Percentiles rank a stretch among this genome's conserved stretches.
These are phyloP conservation scores for Callyntrura sp. DNA, from an alignment of 2,888 invertebrate genomes.

Conservation along the genomic window DNA sequence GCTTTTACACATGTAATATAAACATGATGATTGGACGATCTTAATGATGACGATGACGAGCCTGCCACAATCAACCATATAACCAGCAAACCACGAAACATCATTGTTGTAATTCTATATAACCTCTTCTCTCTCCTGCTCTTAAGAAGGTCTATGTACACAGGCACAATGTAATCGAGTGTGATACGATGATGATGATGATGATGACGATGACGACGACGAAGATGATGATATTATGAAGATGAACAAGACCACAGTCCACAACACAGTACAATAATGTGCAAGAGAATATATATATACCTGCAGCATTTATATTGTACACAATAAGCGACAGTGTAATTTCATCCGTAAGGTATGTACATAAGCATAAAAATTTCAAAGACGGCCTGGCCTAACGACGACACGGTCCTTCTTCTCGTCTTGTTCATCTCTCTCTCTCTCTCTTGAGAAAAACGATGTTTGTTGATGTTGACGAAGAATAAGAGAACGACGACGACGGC, in stretches of 20 bases:
- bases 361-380: neutral
- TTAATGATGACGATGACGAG: neutral
- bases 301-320: neutral
- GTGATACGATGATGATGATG: conserved; percentile 1
- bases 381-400: neutral
- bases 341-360: neutral
- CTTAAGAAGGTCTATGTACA: neutral
- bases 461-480: conserved; percentile 26
- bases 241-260: neutral
- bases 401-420: conserved; percentile 16
- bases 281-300: neutral
- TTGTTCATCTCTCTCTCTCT: neutral
- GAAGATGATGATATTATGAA: conserved; percentile 18
- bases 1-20: conserved; percentile 30
- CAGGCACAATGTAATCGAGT: conserved; percentile 22
- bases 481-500: neutral
- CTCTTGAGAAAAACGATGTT: conserved; percentile 4
- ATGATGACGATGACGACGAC: neutral
- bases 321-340: neutral
- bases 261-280: neutral
- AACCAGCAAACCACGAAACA: conserved; percentile 25
- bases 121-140: neutral
- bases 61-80: conserved; percentile 1
- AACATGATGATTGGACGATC: conserved; percentile 48
- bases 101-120: conserved; percentile 21